A percentile compares a stretch with the other conserved stretches of the same genome.
phyloP scores from a whole-genome alignment of 1,140 invertebrate species.

The Drosophila ananassae region DNA sequence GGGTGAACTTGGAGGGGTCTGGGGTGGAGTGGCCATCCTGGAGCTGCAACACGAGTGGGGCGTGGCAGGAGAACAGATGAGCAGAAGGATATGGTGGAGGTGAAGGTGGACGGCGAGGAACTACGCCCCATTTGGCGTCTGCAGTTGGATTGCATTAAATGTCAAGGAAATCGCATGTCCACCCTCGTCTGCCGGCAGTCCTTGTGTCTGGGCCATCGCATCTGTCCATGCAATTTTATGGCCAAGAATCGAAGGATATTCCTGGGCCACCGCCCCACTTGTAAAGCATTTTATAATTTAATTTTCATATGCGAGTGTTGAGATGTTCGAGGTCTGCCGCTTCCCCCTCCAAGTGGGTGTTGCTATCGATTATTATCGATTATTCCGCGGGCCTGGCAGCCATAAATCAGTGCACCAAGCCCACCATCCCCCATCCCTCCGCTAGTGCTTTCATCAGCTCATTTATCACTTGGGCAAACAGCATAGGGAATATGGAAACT shows the following conservation, averaged over 20 bases:
- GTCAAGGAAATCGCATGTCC: constrained; percentile 80
- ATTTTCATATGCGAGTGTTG: constrained; percentile 64
- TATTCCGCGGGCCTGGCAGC: constrained; percentile 57
- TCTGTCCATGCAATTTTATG: constrained; percentile 60
- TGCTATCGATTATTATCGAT: constrained; percentile 81
- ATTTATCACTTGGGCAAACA: constrained; percentile 70
- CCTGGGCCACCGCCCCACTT: constrained; percentile 60
- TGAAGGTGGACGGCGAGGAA: constrained; percentile 16
- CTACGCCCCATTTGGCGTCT: constrained; percentile 64
- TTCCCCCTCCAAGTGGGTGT: constrained; percentile 64
- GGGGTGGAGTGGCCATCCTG: constrained; percentile 33
- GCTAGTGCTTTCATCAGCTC: constrained; percentile 66
- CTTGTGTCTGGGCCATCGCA: constrained; percentile 35
- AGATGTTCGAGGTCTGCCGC: constrained; percentile 11
- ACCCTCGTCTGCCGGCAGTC: constrained; percentile 64
- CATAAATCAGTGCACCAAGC: constrained; percentile 60
- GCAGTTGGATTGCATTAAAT: constrained; percentile 77
- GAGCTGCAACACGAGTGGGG: constrained; percentile 61
- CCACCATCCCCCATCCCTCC: constrained; percentile 4
- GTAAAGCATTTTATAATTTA: constrained; percentile 82
- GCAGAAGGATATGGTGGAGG: constrained; percentile 20
- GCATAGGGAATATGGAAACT: constrained; percentile 26
- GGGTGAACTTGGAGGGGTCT: not conserved
- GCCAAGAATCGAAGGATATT: constrained; percentile 26
- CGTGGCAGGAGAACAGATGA: constrained; percentile 44